phyloP scores from a whole-genome alignment of 2,797 vertebrate species.

The Menidia menidia region DNA sequence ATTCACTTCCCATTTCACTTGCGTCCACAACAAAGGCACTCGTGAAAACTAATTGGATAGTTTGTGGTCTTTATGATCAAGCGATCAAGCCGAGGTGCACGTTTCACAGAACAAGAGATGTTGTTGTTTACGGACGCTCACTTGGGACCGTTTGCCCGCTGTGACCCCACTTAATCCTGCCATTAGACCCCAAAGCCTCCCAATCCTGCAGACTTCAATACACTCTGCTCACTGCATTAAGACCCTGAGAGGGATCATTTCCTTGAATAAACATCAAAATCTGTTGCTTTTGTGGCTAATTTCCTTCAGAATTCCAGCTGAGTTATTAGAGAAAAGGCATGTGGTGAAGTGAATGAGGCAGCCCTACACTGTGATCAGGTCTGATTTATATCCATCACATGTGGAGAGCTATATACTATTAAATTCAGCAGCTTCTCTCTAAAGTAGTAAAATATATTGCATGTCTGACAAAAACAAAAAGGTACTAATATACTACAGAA shows the following conservation, averaged over 20 bases:
- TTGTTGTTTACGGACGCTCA: slow-evolving; percentile 63
- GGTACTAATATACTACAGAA: background rate
- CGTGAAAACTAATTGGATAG: slow-evolving; percentile 70
- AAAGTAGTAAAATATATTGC: slow-evolving; percentile 15
- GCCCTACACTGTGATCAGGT: slow-evolving; percentile 31
- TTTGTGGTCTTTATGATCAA: slow-evolving; percentile 66
- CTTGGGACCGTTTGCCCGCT: slow-evolving; percentile 57
- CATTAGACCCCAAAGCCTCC: slow-evolving; percentile 62
- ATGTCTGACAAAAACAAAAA: background rate
- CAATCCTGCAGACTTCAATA: slow-evolving; percentile 57
- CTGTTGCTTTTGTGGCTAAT: slow-evolving; percentile 62
- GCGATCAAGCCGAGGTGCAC: slow-evolving; percentile 36
- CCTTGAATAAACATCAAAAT: slow-evolving; percentile 72
- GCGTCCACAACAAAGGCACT: slow-evolving; percentile 72
- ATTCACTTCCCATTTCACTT: slow-evolving; percentile 73
- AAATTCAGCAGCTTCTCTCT: slow-evolving; percentile 36
- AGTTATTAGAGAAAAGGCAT: slow-evolving; percentile 61
- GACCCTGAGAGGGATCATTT: slow-evolving; percentile 60
- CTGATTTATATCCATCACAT: slow-evolving; percentile 47
- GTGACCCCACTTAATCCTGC: slow-evolving; percentile 73
- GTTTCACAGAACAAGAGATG: slow-evolving; percentile 50
- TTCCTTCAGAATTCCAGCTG: slow-evolving; percentile 63
- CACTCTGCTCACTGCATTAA: slow-evolving; percentile 42
- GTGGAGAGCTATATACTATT: slow-evolving; percentile 35
- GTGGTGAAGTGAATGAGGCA: slow-evolving; percentile 40